phyloP scores from a whole-genome alignment of 1,140 invertebrate genomes.

The Heliconius hewitsoni region DNA sequence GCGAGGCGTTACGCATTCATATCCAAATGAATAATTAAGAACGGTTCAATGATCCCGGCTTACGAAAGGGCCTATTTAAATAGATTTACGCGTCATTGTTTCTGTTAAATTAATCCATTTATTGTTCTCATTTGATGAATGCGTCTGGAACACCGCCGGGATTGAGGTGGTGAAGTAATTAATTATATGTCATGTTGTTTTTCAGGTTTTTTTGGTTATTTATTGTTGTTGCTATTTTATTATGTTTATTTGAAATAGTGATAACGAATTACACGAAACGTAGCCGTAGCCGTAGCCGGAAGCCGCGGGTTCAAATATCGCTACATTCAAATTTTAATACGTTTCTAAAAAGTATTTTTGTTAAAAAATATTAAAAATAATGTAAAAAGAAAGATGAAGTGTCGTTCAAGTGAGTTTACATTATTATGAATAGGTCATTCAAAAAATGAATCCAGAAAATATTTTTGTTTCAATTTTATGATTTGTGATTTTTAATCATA shows the following conservation, averaged over 20 bases:
- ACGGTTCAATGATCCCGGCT: constrained; percentile 15
- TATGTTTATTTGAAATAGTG: no score
- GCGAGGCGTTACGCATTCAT: constrained; percentile 11
- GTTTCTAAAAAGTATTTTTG: no score
- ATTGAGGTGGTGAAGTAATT: not conserved
- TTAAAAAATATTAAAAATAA: no score
- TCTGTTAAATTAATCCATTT: constrained; percentile 23
- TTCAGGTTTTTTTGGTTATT: not conserved
- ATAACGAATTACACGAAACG: no score
- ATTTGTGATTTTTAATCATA: no score
- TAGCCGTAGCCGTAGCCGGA: no score
- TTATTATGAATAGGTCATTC: not conserved
- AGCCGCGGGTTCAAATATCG: no score
- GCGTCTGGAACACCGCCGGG: not conserved
- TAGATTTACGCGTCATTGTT: constrained; percentile 22
- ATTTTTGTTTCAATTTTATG: not conserved
- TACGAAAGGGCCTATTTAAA: constrained; percentile 14
- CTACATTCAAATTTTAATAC: no score
- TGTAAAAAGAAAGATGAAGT: no score
- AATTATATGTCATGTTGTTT: not conserved
- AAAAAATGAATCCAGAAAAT: not conserved
- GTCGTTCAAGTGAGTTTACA: no score
- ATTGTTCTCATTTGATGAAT: constrained; percentile 12
- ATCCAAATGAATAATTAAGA: constrained; percentile 21
- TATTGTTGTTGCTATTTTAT: no score